These are phyloP conservation scores for Meta bourneti DNA, from an alignment of 2,888 invertebrate species.

Conservation along the genomic window DNA sequence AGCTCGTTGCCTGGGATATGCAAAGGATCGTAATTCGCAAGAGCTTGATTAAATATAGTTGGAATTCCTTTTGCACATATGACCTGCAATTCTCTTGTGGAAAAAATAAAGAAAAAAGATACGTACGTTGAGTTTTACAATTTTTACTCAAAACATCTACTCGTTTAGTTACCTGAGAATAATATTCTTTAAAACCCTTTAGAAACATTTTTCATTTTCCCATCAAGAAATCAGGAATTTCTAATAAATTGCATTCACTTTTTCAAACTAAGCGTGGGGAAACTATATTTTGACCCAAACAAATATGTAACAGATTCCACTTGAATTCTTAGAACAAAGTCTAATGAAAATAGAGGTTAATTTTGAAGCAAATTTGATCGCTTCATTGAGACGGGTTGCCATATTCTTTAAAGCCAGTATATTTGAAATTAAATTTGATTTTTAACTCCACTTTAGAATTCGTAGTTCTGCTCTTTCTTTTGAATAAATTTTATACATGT, in stretches of 20 bases:
- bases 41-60: conserved; percentile 72
- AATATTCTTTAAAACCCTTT: background rate
- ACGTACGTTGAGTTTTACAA: conserved; percentile 48
- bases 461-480: background rate
- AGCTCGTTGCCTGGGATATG: conserved; percentile 74
- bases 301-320: background rate
- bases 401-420: background rate
- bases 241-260: background rate
- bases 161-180: background rate
- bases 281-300: background rate
- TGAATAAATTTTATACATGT: no score
- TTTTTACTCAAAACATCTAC: conserved; percentile 31
- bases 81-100: conserved; percentile 41
- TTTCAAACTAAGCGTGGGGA: background rate
- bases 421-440: background rate
- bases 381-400: background rate
- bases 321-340: background rate
- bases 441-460: background rate
- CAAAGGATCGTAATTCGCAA: conserved; percentile 68
- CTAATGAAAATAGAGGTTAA: background rate
- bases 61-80: conserved; percentile 41
- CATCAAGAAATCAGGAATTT: background rate
- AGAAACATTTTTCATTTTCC: background rate
- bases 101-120: conserved; percentile 24
- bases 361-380: background rate